phyloP scores from a whole-genome alignment of 2,113 vertebrate species.

The Turnix velox region DNA sequence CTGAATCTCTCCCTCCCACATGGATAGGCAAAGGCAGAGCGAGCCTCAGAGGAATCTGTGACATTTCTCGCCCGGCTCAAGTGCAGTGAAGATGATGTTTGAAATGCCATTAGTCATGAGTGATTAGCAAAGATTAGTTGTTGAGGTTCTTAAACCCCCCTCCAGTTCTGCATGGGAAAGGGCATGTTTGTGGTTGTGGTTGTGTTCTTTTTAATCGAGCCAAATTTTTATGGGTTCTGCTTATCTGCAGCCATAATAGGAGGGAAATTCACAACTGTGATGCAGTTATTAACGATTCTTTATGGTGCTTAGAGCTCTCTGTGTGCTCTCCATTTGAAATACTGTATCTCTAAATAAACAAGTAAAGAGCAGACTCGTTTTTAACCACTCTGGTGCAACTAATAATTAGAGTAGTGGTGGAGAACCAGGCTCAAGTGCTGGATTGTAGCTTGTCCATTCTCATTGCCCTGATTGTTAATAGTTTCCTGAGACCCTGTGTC shows the following conservation, averaged over 20 bases:
- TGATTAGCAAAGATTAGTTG: conserved; percentile 51
- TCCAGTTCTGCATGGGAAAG: background rate
- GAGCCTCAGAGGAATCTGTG: conserved; percentile 56
- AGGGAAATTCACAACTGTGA: background rate
- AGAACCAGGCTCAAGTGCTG: background rate
- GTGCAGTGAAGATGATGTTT: conserved; percentile 40
- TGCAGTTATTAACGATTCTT: conserved; percentile 3
- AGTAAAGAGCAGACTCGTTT: background rate
- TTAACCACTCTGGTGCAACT: background rate
- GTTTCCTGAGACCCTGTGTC: background rate
- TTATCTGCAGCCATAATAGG: conserved; percentile 30
- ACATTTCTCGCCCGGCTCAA: conserved; percentile 34
- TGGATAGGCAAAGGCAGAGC: conserved; percentile 6
- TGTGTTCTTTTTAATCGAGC: conserved; percentile 1
- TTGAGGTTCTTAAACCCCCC: conserved; percentile 22
- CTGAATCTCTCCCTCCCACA: conserved; percentile 41
- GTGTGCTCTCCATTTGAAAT: conserved; percentile 23
- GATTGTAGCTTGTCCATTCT: background rate
- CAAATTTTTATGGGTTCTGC: conserved; percentile 20
- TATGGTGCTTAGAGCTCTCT: background rate
- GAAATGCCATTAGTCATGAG: conserved; percentile 55
- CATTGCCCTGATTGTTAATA: background rate
- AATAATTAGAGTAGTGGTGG: background rate
- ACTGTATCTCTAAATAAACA: background rate
- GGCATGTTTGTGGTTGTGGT: background rate